phyloP scores from a whole-genome alignment of 2,113 vertebrate species.

The Nannobrachium achirus region DNA sequence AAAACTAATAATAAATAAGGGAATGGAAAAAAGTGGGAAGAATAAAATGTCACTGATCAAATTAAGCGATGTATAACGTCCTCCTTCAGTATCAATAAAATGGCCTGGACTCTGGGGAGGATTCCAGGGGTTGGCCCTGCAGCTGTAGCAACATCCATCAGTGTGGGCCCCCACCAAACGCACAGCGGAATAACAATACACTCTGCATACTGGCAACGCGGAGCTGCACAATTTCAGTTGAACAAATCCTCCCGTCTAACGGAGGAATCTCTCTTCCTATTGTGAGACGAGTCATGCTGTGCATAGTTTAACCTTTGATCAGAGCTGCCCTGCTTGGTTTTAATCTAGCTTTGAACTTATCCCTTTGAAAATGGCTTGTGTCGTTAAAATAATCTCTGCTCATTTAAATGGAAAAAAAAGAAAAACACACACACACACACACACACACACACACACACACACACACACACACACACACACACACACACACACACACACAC shows the following conservation, averaged over 20 bases:
- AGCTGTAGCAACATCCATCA: slow-evolving; percentile 41
- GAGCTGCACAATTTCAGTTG: slow-evolving; percentile 22
- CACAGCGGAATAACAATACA: slow-evolving; percentile 25
- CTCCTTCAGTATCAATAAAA: slow-evolving; percentile 50
- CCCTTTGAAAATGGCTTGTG: slow-evolving; percentile 69
- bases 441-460: too few species aligned
- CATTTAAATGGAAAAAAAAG: slow-evolving; percentile 22
- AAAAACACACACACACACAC: too few species aligned
- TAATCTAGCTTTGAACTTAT: slow-evolving; percentile 69
- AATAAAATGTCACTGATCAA: slow-evolving; percentile 53
- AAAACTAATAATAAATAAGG: slow-evolving; percentile 50
- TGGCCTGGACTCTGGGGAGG: slow-evolving; percentile 14
- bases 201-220: slow-evolving; percentile 33
- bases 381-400: slow-evolving; percentile 59
- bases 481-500: too few species aligned
- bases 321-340: slow-evolving; percentile 63
- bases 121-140: slow-evolving; percentile 36
- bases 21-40: slow-evolving; percentile 5
- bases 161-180: slow-evolving; percentile 21
- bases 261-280: slow-evolving; percentile 44
- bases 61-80: slow-evolving; percentile 56
- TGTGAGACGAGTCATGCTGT: slow-evolving; percentile 51
- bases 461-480: too few species aligned
- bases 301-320: slow-evolving; percentile 77
- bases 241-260: slow-evolving; percentile 36